phyloP scores from a whole-genome alignment of 2,797 vertebrate genomes.

The Hoplostethus mediterraneus region DNA sequence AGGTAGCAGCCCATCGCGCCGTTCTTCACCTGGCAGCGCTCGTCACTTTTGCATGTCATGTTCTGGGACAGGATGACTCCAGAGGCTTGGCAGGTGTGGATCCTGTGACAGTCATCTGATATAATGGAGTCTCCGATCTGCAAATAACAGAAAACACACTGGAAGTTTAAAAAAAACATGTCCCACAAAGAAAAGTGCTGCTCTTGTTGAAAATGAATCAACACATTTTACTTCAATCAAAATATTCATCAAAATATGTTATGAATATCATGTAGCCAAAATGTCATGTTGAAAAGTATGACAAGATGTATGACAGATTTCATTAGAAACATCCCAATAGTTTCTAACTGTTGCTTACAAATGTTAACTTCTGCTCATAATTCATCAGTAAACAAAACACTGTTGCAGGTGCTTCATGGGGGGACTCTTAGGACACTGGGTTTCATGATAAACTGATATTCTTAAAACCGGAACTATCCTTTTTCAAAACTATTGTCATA shows the following conservation, averaged over 20 bases:
- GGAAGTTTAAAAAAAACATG: no score
- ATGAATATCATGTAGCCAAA: no score
- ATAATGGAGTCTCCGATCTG: conserved; percentile 59
- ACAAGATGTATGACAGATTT: no score
- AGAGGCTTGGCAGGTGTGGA: conserved; percentile 45
- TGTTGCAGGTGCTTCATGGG: not conserved
- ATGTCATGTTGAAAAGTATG: no score
- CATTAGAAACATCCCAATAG: no score
- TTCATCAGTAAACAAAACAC: conserved; percentile 29
- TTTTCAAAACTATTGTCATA: not conserved
- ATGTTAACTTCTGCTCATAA: conserved; percentile 2
- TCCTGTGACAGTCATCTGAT: conserved; percentile 47
- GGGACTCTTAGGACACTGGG: not conserved
- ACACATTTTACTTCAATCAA: no score
- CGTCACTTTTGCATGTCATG: conserved; percentile 53
- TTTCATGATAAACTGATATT: not conserved
- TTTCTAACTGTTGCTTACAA: not conserved
- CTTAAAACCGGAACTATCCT: not conserved
- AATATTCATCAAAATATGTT: no score
- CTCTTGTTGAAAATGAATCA: no score
- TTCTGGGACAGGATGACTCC: conserved; percentile 53
- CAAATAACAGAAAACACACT: conserved; percentile 5
- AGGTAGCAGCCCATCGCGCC: conserved; percentile 77
- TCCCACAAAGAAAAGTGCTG: no score
- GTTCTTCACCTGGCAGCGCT: conserved; percentile 71